Evolutionary conservation across 2,797 vertebrate genomes (phyloP).

Genomic region (Geotrypetes seraphini): DNA sequence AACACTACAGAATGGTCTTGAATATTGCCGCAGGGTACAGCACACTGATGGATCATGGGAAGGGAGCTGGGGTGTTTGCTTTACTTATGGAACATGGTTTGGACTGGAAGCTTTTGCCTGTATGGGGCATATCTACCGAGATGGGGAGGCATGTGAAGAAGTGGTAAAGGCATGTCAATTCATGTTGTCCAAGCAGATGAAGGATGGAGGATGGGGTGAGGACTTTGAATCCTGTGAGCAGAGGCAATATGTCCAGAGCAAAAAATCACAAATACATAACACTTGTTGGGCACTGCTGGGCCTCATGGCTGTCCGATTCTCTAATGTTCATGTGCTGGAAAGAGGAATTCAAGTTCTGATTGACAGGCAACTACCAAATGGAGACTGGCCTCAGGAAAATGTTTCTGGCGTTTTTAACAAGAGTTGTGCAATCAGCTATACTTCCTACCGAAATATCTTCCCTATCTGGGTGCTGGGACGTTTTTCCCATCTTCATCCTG

Average conservation of each 20-base stretch:
- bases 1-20: no score
- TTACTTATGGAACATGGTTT: conserved; percentile 91
- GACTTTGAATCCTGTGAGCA: conserved; percentile 89
- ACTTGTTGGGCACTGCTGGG: conserved; percentile 84
- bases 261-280: conserved; percentile 78
- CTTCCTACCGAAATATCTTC: conserved; percentile 82
- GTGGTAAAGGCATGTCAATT: conserved; percentile 76
- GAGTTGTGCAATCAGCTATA: conserved; percentile 89
- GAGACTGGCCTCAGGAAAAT: conserved; percentile 96
- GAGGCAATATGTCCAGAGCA: conserved; percentile 72
- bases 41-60: no score
- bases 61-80: conserved; percentile 93
- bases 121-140: conserved; percentile 66
- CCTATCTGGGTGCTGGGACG: conserved; percentile 85
- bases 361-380: conserved; percentile 73
- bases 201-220: conserved; percentile 91
- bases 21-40: no score
- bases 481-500: conserved; percentile 65
- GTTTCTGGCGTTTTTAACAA: conserved; percentile 91
- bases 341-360: conserved; percentile 72
- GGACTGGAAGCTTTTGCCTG: conserved; percentile 87
- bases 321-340: conserved; percentile 64
- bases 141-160: conserved; percentile 35
- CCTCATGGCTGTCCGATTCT: conserved; percentile 85
- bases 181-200: conserved; percentile 80